Evolutionary conservation across 2,113 vertebrate genomes (phyloP).

Genomic region (Microtus montanus): DNA sequence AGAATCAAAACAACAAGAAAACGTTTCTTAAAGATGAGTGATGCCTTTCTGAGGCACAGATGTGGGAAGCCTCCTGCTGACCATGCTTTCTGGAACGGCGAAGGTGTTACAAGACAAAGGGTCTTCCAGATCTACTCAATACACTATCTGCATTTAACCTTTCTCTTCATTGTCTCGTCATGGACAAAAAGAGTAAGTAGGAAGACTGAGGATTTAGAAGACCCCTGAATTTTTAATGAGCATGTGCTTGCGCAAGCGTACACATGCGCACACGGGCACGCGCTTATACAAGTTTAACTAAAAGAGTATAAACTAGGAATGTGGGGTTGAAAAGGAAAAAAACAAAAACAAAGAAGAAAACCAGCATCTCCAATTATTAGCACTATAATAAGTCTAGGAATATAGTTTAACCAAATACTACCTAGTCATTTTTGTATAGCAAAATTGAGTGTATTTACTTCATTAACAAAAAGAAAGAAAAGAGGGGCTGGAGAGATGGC

Average conservation of each 20-base stretch:
- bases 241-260: not conserved
- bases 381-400: not conserved
- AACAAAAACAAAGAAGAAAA: not conserved
- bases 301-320: constrained; percentile 14
- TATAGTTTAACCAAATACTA: constrained; percentile 50
- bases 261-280: not conserved
- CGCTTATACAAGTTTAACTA: constrained; percentile 3
- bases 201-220: constrained; percentile 9
- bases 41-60: not conserved
- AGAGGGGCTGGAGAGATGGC: too few species aligned
- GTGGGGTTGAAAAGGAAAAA: not conserved
- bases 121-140: not conserved
- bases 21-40: not conserved
- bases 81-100: not conserved
- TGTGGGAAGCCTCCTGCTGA: not conserved
- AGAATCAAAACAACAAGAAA: too few species aligned
- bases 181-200: not conserved
- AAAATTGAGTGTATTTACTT: constrained; percentile 37
- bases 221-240: not conserved
- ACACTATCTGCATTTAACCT: not conserved
- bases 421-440: constrained; percentile 3
- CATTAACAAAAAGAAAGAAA: constrained; percentile 27
- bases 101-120: constrained; percentile 22
- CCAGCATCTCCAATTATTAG: constrained; percentile 4
- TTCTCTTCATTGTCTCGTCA: constrained; percentile 35